Evolutionary conservation across 2,888 invertebrate genomes (phyloP), one percentile per base, ranked within the genome.

Genomic region (Strigamia transsilvanica): DNA sequence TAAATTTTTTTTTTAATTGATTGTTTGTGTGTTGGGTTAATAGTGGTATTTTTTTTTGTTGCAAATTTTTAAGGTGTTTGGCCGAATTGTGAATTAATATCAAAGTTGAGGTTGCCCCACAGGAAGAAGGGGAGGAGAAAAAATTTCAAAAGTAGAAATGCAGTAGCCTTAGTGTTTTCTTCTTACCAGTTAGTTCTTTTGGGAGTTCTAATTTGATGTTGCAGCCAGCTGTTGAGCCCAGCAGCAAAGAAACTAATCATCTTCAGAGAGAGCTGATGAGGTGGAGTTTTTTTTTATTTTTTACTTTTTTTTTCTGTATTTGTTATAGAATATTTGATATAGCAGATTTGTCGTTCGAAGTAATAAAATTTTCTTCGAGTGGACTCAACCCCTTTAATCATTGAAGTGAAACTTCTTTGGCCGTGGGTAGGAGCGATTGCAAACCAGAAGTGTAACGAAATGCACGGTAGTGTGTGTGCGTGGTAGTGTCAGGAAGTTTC

Each of bases 121-220:
- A 56, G 56, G 56, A 56, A 56, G 56, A 56, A 21, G 21, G 21
- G 56, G 56, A 2, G n/a, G 7, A 9, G 2, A 56, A 56, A 56
- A 56, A 56, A 18, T 18, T 56, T 56, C 21, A 56, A 56, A 56
- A 56, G 56, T 56, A 56, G 56, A 56, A 56, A 56, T 56, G 56
- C 56, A 56, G 56, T 56, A 56, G 56, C 56, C 21, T 56, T 56
- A 56, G 56, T 56, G 56, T 56, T 56, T 56, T 56, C 56, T 56
- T 56, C 56, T 56, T 56, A 18, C 56, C 56, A 56, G 56, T 56
- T 56, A 56, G 56, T 56, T 56, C 56, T 56, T 56, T 56, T 56
- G 56, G 56, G 56, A 56, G 56, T 56, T 56, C 56, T 56, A 56
- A 56, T 56, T 56, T 56, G 56, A 56, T 56, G 56, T 56, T 56